These are phyloP conservation scores for Elephantulus edwardii DNA, from an alignment of 2,113 vertebrate genomes.

Conservation along the genomic window DNA sequence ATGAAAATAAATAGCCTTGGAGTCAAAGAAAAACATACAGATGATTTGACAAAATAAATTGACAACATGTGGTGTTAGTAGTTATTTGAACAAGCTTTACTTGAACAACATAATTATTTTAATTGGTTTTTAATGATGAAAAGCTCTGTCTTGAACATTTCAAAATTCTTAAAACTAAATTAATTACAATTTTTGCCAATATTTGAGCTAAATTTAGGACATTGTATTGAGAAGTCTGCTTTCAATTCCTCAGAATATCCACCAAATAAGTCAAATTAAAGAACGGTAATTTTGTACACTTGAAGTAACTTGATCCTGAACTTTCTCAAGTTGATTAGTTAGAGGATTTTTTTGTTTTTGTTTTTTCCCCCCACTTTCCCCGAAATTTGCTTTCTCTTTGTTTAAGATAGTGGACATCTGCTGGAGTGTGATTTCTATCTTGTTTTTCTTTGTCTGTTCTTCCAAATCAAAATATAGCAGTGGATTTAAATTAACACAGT, in stretches of 20 bases:
- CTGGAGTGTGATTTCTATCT: not conserved
- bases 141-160: not conserved
- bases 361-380: constrained; percentile 19
- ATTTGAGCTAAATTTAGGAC: not conserved
- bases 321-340: not conserved
- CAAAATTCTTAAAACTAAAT: constrained; percentile 36
- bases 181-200: not conserved
- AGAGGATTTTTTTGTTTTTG: not conserved
- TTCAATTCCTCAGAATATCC: not conserved
- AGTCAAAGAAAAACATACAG: constrained; percentile 39
- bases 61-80: not conserved
- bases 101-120: not conserved
- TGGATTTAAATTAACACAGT: not conserved
- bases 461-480: not conserved
- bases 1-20: constrained; percentile 10
- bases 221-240: not conserved
- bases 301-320: not conserved
- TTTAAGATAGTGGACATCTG: not conserved
- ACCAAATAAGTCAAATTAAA: not conserved
- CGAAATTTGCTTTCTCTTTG: not conserved
- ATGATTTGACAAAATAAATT: constrained; percentile 35
- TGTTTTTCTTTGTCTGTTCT: constrained; percentile 11
- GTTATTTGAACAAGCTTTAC: not conserved
- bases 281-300: not conserved
- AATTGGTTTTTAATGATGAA: not conserved